phyloP scores from a whole-genome alignment of 2,797 vertebrate species.

The Myiotriccus ornatus region DNA sequence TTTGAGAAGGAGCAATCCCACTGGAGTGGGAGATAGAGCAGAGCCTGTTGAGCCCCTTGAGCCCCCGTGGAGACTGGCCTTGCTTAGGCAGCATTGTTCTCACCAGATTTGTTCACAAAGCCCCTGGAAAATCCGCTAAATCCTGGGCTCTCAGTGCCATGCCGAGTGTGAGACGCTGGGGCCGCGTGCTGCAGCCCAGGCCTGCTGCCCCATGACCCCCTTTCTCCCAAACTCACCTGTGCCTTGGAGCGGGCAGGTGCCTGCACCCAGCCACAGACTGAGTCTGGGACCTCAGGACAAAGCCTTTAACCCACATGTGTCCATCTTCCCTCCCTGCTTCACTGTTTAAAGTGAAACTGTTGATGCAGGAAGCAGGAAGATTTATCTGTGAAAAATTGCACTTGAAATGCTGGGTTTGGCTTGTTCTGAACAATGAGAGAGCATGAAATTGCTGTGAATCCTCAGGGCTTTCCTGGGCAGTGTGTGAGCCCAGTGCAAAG shows the following conservation, averaged over 20 bases:
- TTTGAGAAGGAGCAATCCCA: background rate
- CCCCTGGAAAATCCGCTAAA: background rate
- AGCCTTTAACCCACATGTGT: conserved; percentile 78
- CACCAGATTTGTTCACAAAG: background rate
- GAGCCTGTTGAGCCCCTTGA: background rate
- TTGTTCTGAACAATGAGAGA: conserved; percentile 81
- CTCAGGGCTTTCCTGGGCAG: conserved; percentile 84
- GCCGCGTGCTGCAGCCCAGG: background rate
- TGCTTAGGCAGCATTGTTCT: fast-evolving
- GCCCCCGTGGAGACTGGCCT: fast-evolving
- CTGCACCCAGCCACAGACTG: background rate
- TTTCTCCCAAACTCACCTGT: background rate
- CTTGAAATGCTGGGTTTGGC: conserved; percentile 84
- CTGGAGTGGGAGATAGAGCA: background rate
- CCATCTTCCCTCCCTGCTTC: conserved; percentile 65
- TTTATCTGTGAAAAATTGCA: conserved; percentile 83
- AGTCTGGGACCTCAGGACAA: conserved; percentile 52
- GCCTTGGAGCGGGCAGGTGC: background rate
- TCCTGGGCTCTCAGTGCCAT: background rate
- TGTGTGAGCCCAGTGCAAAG: conserved; percentile 79
- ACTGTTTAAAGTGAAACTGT: conserved; percentile 73
- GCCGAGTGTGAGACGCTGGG: fast-evolving
- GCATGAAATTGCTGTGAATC: conserved; percentile 91
- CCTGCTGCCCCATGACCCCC: background rate
- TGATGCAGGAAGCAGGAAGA: conserved; percentile 77